Conservation (phyloP, 2,888 invertebrate genomes). For the Melipona beecheii region DNA sequence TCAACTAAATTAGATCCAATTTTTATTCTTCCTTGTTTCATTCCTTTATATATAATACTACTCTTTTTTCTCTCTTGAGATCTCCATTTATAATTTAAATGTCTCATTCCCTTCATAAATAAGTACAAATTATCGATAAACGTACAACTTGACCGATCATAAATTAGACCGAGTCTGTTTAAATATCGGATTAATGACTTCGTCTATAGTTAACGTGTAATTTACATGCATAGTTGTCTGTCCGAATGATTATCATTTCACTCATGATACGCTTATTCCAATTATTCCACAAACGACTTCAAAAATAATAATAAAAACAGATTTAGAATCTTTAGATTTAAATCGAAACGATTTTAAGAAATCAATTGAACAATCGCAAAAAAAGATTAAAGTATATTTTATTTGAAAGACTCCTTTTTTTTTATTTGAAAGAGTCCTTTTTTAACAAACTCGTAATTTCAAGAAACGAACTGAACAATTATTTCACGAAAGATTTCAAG, state of each 20-base stretch:
- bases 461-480: background rate
- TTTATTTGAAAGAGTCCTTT: too few relatives aligned
- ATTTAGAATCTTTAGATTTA: background rate
- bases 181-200: conserved; percentile 18
- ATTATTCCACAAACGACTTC: background rate
- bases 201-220: background rate
- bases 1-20: background rate
- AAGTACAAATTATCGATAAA: background rate
- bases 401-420: background rate
- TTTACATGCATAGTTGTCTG: conserved; percentile 28
- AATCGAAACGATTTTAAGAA: background rate
- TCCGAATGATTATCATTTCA: conserved; percentile 13
- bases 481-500: background rate
- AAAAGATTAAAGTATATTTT: background rate
- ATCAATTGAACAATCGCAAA: background rate
- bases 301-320: background rate
- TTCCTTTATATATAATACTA: background rate
- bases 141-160: background rate
- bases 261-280: background rate
- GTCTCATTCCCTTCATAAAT: too few relatives aligned
- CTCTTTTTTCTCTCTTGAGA: background rate
- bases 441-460: background rate
- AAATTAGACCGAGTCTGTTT: conserved; percentile 41
- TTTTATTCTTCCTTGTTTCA: background rate
- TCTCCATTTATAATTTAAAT: background rate